Percentiles rank a stretch among this genome's conserved stretches.
Conservation (phyloP, 1,140 invertebrate genomes). For the Diuraphis noxia region DNA sequence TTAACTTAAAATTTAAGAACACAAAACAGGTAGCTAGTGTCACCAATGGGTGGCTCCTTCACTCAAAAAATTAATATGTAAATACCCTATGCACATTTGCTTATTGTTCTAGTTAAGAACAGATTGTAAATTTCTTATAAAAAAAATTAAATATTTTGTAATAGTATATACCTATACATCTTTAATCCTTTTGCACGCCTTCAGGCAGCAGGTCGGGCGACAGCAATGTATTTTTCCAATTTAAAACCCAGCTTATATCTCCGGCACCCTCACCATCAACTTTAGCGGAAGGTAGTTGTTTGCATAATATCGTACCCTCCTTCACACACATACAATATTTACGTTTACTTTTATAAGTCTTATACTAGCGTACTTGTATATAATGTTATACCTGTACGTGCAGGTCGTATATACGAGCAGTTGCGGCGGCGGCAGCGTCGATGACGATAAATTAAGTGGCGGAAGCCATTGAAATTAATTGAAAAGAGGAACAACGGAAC, state of each 20-base stretch:
- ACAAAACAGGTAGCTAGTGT: too few species aligned
- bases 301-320: background rate
- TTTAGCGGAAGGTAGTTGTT: background rate
- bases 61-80: too few species aligned
- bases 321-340: background rate
- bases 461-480: slow-evolving; percentile 52
- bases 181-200: background rate
- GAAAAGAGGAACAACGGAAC: slow-evolving; percentile 52
- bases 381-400: background rate
- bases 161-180: background rate
- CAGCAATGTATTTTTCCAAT: background rate
- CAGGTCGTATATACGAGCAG: background rate
- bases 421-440: background rate
- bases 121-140: too few species aligned
- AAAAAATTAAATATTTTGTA: too few species aligned
- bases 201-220: background rate
- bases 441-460: slow-evolving; percentile 49
- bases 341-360: background rate
- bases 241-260: background rate
- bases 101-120: too few species aligned
- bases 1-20: too few species aligned
- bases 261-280: background rate
- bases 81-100: too few species aligned
- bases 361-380: too few species aligned
- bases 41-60: too few species aligned